Base-by-base conservation (phyloP, 2,888 invertebrate genomes). In the Cinara cedri region DNA sequence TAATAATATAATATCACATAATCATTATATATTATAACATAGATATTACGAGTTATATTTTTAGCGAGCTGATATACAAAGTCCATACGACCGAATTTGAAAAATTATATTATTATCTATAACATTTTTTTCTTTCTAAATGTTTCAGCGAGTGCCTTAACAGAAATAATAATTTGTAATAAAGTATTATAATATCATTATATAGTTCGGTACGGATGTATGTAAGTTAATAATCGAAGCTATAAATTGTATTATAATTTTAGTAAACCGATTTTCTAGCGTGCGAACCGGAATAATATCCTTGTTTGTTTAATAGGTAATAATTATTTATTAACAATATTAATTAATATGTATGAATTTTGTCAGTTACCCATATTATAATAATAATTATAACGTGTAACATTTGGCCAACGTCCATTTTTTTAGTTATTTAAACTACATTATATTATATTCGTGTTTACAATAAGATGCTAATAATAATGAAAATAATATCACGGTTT, bases 121-220 rank as follows among this genome's bases (percentile, higher is more conserved):
- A n/a, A n/a, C n/a, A 42, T 16, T 54, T 54, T 54, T 54, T 54
- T 60, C 42, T 72, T 72, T 42, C 54, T 65, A 63, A 24, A 75
- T 24, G 24, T 75, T 75, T 75, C 63, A 75, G 34, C 34, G 74
- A 75, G 74, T 75, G 74, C 74, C 74, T 75, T 75, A 75, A 75
- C 63, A 65, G 74, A 75, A 68, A 42, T 19, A 70, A 70, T 34
- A 34, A 3, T 34, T 3, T 34, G 6, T 6, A 6, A 4, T 44
- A 65, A 75, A 65, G 65, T 46, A 54, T 42, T 21, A 46, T 11
- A 16, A 57, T 70, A 16, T 54, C 11, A 55, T 21, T 21, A 14
- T 55, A 54, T 65, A 75, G 74, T 63, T 51, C 63, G 24, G 34
- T n/a, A n/a, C n/a, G n/a, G n/a, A n/a, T n/a, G n/a, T n/a, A n/a